Evolutionary conservation across 2,113 vertebrate genomes (phyloP).

Genomic region (Megalops atlanticus): DNA sequence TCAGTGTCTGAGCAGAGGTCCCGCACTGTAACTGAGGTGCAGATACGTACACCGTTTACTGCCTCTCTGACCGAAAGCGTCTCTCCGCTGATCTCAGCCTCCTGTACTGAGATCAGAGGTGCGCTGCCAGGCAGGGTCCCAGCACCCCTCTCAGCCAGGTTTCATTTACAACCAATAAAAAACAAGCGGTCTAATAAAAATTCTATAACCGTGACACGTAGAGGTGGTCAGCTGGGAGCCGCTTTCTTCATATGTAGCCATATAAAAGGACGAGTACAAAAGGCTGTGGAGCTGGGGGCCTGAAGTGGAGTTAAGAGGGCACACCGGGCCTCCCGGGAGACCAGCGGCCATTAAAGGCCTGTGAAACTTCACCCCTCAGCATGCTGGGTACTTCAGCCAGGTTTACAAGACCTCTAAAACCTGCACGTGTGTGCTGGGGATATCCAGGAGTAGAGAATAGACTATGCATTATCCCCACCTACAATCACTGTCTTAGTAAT

Average conservation of each 20-base stretch:
- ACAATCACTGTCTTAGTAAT: not conserved
- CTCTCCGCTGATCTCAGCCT: not conserved
- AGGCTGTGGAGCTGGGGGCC: not conserved
- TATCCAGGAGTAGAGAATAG: not conserved
- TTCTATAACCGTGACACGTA: not conserved
- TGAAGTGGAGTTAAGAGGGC: not conserved
- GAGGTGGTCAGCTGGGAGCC: slow-evolving; percentile 2
- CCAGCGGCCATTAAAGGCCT: slow-evolving; percentile 6
- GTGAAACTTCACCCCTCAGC: slow-evolving; percentile 8
- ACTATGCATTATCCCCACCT: not conserved
- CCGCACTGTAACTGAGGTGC: not conserved
- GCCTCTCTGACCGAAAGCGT: not conserved
- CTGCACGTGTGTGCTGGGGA: slow-evolving; percentile 14
- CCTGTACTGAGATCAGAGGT: not conserved
- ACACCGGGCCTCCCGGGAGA: not conserved
- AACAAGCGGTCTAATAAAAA: slow-evolving; percentile 10
- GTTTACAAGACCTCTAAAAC: slow-evolving; percentile 12
- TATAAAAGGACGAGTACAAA: slow-evolving; percentile 18
- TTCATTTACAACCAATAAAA: not conserved
- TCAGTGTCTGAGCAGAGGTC: too few species aligned
- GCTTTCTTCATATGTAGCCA: not conserved
- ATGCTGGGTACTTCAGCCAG: slow-evolving; percentile 14
- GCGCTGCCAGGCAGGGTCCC: not conserved
- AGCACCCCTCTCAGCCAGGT: not conserved
- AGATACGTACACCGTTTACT: not conserved